Evolutionary conservation across 2,113 vertebrate species (phyloP).

Genomic region (Toxostoma redivivum): DNA sequence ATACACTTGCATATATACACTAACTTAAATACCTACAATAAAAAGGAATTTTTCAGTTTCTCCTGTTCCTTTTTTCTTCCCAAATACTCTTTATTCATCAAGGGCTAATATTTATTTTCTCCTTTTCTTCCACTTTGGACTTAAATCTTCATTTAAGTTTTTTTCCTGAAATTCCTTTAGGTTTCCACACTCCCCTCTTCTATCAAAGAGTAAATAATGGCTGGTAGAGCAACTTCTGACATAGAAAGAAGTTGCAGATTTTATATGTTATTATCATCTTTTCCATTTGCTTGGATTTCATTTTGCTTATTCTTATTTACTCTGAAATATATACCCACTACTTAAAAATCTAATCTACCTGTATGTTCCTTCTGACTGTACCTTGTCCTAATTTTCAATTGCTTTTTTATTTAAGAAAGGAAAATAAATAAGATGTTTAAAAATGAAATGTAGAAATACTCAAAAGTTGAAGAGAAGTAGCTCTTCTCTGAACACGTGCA

Average conservation of each 20-base stretch:
- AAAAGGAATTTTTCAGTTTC: background rate
- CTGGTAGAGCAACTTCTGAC: background rate
- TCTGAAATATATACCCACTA: background rate
- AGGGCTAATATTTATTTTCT: background rate
- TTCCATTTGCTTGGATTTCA: background rate
- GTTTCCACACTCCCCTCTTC: background rate
- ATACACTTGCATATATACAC: background rate
- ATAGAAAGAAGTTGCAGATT: background rate
- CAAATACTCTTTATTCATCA: background rate
- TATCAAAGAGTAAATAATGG: background rate
- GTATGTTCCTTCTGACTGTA: background rate
- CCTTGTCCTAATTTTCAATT: background rate
- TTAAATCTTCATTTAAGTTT: background rate
- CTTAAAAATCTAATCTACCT: background rate
- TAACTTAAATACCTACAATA: background rate
- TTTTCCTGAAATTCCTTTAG: background rate
- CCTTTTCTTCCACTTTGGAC: background rate
- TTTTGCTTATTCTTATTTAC: background rate
- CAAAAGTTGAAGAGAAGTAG: background rate
- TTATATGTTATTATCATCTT: background rate
- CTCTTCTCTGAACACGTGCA: background rate
- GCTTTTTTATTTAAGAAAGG: background rate
- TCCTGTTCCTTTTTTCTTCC: background rate
- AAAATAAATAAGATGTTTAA: background rate
- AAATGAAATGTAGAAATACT: background rate